phyloP scores from a whole-genome alignment of 2,888 invertebrate genomes.

The Limenitis arthemis region DNA sequence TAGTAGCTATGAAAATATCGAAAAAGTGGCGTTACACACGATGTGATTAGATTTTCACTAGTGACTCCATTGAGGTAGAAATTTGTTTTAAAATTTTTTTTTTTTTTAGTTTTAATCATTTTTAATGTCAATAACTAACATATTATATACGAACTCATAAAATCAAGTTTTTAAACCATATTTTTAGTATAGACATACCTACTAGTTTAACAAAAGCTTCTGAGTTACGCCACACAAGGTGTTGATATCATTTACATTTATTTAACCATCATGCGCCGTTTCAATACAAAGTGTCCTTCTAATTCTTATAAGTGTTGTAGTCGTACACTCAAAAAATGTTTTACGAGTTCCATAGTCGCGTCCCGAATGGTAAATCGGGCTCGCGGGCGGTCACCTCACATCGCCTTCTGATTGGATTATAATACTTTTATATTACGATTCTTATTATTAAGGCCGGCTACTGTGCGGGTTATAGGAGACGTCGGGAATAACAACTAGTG shows the following conservation, averaged over 20 bases:
- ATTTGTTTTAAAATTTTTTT: too few species aligned
- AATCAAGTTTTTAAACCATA: too few species aligned
- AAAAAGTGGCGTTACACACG: too few species aligned
- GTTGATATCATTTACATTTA: slow-evolving; percentile 13
- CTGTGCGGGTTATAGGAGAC: slow-evolving; percentile 56
- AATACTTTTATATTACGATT: slow-evolving; percentile 69
- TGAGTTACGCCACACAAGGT: slow-evolving; percentile 13
- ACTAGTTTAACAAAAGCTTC: not conserved
- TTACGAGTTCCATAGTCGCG: slow-evolving; percentile 53
- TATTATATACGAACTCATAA: too few species aligned
- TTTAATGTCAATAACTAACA: too few species aligned
- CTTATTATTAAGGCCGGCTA: slow-evolving; percentile 63
- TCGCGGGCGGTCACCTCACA: slow-evolving; percentile 62
- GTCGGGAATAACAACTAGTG: slow-evolving; percentile 59
- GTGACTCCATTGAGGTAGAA: too few species aligned
- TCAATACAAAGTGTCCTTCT: slow-evolving; percentile 40
- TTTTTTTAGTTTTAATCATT: too few species aligned
- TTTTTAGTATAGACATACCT: not conserved
- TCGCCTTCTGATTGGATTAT: slow-evolving; percentile 68
- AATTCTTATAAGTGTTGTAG: slow-evolving; percentile 51
- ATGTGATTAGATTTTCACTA: too few species aligned
- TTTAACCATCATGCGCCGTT: slow-evolving; percentile 13
- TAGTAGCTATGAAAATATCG: too few species aligned
- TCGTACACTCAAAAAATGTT: slow-evolving; percentile 55
- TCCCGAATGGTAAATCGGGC: slow-evolving; percentile 56